A percentile compares a stretch with the other conserved stretches of the same genome.
Conservation (phyloP, 2,888 invertebrate species). For the Chironomus riparius region DNA sequence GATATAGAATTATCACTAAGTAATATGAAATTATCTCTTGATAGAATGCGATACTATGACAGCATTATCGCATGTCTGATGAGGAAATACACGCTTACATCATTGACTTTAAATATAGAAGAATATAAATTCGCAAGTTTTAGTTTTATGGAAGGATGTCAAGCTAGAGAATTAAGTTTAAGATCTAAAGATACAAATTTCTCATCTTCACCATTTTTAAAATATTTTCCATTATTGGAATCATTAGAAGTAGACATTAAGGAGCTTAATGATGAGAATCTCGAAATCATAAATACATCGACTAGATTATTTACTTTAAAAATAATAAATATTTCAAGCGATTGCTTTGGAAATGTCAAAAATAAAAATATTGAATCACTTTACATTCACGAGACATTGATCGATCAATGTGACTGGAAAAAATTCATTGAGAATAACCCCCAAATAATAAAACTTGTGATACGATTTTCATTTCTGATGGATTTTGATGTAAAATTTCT, state of each 20-base stretch:
- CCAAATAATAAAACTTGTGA: constrained; percentile 6
- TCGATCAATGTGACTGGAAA: neutral
- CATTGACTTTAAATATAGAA: neutral
- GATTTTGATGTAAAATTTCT: neutral
- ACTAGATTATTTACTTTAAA: neutral
- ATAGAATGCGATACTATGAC: neutral
- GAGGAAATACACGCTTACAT: neutral
- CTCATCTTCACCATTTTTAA: neutral
- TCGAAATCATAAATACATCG: neutral
- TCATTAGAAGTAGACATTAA: neutral
- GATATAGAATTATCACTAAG: neutral
- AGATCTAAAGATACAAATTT: neutral
- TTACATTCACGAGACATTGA: neutral
- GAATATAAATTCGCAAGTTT: constrained; percentile 6
- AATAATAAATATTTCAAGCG: constrained; percentile 8
- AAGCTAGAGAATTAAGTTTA: neutral
- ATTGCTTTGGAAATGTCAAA: neutral
- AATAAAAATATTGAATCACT: neutral
- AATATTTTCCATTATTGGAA: neutral
- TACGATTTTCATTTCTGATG: constrained; percentile 4
- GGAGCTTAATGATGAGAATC: neutral
- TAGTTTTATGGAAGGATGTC: neutral
- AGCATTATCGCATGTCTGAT: neutral
- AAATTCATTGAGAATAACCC: neutral
- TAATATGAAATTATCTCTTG: neutral